These are phyloP conservation scores for Chiroxiphia lanceolata DNA, from an alignment of 2,797 vertebrate genomes.

Conservation along the genomic window DNA sequence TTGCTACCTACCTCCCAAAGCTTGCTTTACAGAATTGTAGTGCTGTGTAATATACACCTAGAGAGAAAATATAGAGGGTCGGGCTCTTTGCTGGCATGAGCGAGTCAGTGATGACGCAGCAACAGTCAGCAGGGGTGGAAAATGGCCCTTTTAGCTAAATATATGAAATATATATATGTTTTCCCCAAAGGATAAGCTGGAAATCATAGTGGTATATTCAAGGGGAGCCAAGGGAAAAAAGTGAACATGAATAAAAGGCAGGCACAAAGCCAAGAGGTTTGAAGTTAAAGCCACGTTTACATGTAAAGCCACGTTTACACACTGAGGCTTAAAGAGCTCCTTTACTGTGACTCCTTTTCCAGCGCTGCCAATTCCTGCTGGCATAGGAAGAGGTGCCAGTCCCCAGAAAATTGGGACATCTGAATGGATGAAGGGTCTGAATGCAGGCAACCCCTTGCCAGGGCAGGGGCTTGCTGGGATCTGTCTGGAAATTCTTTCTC, in stretches of 20 bases:
- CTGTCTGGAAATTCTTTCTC: neutral
- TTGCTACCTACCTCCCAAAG: constrained; percentile 16
- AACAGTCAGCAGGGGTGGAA: neutral
- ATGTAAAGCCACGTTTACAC: neutral
- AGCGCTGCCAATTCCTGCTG: neutral
- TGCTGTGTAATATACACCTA: neutral
- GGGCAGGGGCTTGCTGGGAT: neutral
- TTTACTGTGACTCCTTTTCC: neutral
- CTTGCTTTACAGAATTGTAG: neutral
- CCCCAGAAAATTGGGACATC: neutral
- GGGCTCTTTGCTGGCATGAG: neutral
- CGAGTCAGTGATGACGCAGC: constrained; percentile 4
- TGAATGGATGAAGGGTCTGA: neutral
- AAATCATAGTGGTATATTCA: constrained; percentile 12
- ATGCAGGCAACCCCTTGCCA: neutral
- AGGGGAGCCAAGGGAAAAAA: neutral
- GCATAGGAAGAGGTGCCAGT: fast-evolving
- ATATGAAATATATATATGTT: neutral
- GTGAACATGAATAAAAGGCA: neutral
- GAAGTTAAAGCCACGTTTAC: neutral
- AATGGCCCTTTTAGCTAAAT: constrained; percentile 25
- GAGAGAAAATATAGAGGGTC: neutral
- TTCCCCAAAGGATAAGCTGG: constrained; percentile 1
- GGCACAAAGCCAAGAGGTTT: neutral
- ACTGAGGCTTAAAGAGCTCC: neutral